These are phyloP conservation scores for Crossocerus cetratus DNA, from an alignment of 2,888 invertebrate species.

Conservation along the genomic window DNA sequence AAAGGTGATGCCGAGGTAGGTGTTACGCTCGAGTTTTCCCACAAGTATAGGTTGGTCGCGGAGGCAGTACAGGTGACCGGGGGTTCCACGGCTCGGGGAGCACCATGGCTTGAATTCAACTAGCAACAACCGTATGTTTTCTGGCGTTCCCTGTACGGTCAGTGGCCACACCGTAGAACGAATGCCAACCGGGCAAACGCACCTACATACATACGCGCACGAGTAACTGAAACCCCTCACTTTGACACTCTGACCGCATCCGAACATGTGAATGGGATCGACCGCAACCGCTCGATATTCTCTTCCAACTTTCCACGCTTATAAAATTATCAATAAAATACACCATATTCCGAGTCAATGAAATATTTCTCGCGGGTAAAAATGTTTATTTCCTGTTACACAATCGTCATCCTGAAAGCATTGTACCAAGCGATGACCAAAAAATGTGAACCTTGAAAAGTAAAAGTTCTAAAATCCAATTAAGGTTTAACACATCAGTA, in stretches of 20 bases:
- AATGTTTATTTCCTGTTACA: no score
- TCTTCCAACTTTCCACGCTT: background rate
- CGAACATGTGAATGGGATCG: constrained; percentile 49
- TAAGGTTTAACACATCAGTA: no score
- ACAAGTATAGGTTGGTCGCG: constrained; percentile 32
- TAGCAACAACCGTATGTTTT: constrained; percentile 64
- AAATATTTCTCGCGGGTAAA: no score
- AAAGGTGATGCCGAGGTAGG: background rate
- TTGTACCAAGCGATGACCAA: no score
- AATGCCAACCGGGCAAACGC: constrained; percentile 55
- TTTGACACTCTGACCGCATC: constrained; percentile 64
- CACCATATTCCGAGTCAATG: no score
- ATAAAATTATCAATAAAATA: no score
- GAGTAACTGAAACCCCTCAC: constrained; percentile 62
- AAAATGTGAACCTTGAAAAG: no score
- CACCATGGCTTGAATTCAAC: constrained; percentile 67
- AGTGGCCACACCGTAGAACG: constrained; percentile 61
- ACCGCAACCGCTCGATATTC: background rate
- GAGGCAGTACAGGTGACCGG: constrained; percentile 47
- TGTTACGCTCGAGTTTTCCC: constrained; percentile 19
- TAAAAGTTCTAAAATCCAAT: no score
- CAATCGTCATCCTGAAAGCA: no score
- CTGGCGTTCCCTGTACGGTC: constrained; percentile 64
- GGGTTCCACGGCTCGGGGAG: constrained; percentile 62
- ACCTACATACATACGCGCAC: constrained; percentile 32